Conservation (phyloP, 2,888 invertebrate genomes). For the Orchestes rusci region DNA sequence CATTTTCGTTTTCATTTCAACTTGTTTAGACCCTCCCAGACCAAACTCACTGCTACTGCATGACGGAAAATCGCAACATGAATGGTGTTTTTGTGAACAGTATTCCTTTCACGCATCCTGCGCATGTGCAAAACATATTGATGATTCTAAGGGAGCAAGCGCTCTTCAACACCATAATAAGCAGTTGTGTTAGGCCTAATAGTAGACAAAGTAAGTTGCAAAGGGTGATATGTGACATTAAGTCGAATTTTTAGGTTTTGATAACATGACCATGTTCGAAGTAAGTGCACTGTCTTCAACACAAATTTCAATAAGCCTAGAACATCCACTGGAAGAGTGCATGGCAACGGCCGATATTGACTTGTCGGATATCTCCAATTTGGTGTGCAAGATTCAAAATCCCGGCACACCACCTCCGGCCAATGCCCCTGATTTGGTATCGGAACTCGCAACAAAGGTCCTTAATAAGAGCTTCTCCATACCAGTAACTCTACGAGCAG, state of each 20-base stretch:
- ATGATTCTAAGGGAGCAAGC: conserved; percentile 81
- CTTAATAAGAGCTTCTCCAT: conserved; percentile 84
- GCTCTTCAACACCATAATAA: conserved; percentile 80
- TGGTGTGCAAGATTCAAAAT: conserved; percentile 64
- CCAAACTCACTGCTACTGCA: conserved; percentile 89
- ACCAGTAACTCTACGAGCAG: conserved; percentile 79
- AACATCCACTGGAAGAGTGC: conserved; percentile 87
- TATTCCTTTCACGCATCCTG: conserved; percentile 90
- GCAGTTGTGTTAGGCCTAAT: conserved; percentile 81
- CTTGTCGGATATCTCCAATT: conserved; percentile 69
- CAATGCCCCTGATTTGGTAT: conserved; percentile 43
- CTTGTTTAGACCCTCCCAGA: conserved; percentile 82
- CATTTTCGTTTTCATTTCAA: no score
- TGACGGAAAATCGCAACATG: conserved; percentile 73
- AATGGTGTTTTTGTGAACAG: conserved; percentile 70
- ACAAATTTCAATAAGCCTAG: conserved; percentile 82
- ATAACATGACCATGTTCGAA: conserved; percentile 82
- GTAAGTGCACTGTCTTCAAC: conserved; percentile 84
- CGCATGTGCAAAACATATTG: conserved; percentile 83
- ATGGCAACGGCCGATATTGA: conserved; percentile 90
- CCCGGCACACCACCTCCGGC: conserved; percentile 44
- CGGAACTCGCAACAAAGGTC: conserved; percentile 57
- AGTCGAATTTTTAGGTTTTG: conserved; percentile 59
- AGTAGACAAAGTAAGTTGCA: conserved; percentile 61
- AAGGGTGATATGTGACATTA: no score